Percentiles rank a stretch among this genome's conserved stretches.
Evolutionary conservation across 1,140 invertebrate genomes (phyloP).

Genomic region (Chionoecetes opilio): DNA sequence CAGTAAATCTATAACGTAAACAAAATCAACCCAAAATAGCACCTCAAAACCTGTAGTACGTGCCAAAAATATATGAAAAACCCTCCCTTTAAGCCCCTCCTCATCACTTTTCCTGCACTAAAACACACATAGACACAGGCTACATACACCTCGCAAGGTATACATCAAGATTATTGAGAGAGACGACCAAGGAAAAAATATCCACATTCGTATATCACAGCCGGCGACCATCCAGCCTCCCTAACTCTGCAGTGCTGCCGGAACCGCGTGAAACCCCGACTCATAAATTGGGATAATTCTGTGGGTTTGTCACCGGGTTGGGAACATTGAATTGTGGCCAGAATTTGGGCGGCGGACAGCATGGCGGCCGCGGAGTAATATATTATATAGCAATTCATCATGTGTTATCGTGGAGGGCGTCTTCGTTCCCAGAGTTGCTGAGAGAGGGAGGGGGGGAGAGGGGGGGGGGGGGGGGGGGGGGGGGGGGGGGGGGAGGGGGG

Average conservation of each 20-base stretch:
- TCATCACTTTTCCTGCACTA: not conserved
- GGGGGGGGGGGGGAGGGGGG: not conserved
- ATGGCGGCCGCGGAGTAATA: slow-evolving; percentile 18
- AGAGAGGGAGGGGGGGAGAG: slow-evolving; percentile 8
- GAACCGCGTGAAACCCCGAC: slow-evolving; percentile 36
- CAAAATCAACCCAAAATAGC: no score
- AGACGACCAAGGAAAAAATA: not conserved
- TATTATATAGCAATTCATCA: slow-evolving; percentile 51
- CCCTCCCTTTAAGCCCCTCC: no score
- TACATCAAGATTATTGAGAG: not conserved
- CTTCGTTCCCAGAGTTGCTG: not conserved
- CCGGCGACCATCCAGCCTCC: not conserved
- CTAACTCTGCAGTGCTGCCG: slow-evolving; percentile 41
- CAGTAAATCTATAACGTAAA: no score
- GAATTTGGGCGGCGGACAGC: slow-evolving; percentile 33
- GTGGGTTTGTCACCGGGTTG: slow-evolving; percentile 49
- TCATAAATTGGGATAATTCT: slow-evolving; percentile 62
- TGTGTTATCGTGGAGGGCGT: slow-evolving; percentile 25
- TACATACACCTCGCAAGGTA: not conserved
- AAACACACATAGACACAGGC: not conserved
- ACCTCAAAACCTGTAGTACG: no score
- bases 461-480: not conserved
- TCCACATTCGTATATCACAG: not conserved
- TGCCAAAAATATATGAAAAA: no score
- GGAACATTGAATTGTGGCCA: slow-evolving; percentile 48